Conservation (phyloP, 2,113 vertebrate species). For the Lutjanus erythropterus region DNA sequence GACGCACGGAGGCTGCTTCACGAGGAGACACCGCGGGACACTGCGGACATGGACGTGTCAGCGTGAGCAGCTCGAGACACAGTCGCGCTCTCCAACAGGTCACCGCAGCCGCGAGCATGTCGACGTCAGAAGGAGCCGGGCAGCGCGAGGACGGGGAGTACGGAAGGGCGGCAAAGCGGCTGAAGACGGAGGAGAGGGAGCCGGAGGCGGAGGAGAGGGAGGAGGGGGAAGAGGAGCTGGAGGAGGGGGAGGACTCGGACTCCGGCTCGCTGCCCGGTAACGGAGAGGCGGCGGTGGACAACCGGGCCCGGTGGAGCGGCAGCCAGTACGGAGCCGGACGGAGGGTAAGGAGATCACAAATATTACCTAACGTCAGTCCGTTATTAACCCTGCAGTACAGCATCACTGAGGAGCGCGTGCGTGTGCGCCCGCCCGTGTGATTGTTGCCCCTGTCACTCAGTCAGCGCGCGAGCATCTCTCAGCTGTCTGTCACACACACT, state of each 20-base stretch:
- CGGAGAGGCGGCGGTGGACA: slow-evolving; percentile 49
- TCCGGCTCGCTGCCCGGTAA: slow-evolving; percentile 62
- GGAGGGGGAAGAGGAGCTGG: slow-evolving; percentile 69
- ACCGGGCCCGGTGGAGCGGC: slow-evolving; percentile 64
- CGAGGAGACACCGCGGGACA: neutral
- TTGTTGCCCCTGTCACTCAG: slow-evolving; percentile 23
- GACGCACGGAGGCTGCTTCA: too few relatives aligned
- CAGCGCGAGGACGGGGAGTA: slow-evolving; percentile 66
- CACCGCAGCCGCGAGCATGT: slow-evolving; percentile 57
- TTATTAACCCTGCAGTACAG: slow-evolving; percentile 35
- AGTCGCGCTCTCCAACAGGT: slow-evolving; percentile 7
- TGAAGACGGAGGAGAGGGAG: slow-evolving; percentile 64
- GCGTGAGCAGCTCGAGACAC: slow-evolving; percentile 7
- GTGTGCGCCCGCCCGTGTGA: neutral
- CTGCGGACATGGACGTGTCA: slow-evolving; percentile 26
- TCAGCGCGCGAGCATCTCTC: slow-evolving; percentile 4
- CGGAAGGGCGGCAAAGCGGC: slow-evolving; percentile 70
- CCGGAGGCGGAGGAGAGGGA: slow-evolving; percentile 38
- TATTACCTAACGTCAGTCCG: slow-evolving; percentile 29
- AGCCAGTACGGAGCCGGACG: slow-evolving; percentile 38
- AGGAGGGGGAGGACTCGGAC: slow-evolving; percentile 75
- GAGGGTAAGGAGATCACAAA: slow-evolving; percentile 57
- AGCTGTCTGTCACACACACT: slow-evolving; percentile 11
- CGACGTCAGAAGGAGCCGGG: slow-evolving; percentile 44
- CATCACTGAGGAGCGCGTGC: slow-evolving; percentile 4